phyloP scores from a whole-genome alignment of 1,140 invertebrate species.

The Artemia franciscana region DNA sequence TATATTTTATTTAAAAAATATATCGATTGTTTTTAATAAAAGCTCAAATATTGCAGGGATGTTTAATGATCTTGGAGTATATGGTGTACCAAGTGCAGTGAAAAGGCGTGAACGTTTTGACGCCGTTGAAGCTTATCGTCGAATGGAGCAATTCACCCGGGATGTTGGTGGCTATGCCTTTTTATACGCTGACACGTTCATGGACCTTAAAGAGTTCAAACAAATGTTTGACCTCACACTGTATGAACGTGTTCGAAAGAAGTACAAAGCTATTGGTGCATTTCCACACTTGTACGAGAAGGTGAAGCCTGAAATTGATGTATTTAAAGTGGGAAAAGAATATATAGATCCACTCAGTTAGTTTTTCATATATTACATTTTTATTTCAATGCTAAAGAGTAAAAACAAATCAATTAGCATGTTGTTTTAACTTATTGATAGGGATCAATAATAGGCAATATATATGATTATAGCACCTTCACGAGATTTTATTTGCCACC shows the following conservation, averaged over 20 bases:
- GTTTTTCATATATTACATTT: no score
- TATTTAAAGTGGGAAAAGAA: constrained; percentile 31
- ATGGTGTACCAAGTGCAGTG: constrained; percentile 29
- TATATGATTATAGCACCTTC: no score
- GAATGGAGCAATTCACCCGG: constrained; percentile 29
- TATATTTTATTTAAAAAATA: no score
- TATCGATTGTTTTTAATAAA: no score
- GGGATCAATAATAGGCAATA: no score
- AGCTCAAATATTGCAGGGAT: constrained; percentile 18
- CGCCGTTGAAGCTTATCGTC: constrained; percentile 26
- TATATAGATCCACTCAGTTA: constrained; percentile 17
- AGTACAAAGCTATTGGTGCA: constrained; percentile 25
- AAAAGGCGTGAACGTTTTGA: constrained; percentile 25
- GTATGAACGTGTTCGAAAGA: constrained; percentile 25
- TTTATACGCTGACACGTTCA: constrained; percentile 37
- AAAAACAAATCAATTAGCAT: no score
- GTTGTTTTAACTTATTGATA: no score
- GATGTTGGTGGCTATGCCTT: constrained; percentile 30
- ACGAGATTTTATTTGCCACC: no score
- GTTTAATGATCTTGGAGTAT: constrained; percentile 31
- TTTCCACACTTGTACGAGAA: constrained; percentile 31
- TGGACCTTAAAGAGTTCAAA: constrained; percentile 31
- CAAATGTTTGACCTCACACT: constrained; percentile 29
- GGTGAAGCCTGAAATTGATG: constrained; percentile 37
- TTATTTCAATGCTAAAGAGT: no score